Evolutionary conservation across 2,797 vertebrate genomes (phyloP).

Genomic region (Pogonophryne albipinna): DNA sequence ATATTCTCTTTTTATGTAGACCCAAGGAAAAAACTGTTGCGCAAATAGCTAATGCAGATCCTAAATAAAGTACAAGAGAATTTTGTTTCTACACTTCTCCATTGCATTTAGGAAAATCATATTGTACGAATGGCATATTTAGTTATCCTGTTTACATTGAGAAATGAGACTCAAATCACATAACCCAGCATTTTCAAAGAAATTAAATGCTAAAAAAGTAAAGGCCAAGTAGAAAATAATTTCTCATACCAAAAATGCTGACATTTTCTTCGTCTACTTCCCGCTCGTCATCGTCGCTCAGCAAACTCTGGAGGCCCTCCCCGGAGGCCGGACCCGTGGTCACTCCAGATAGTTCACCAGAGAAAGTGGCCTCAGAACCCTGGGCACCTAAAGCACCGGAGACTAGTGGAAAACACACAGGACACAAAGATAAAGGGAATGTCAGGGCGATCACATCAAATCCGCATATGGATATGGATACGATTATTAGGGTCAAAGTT

Average conservation of each 20-base stretch:
- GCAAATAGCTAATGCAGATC: too few species aligned
- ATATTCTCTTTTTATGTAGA: too few species aligned
- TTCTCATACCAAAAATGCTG: conserved; percentile 38
- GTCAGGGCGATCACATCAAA: conserved; percentile 10
- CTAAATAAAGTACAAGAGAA: too few species aligned
- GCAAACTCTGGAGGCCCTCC: conserved; percentile 67
- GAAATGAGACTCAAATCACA: not conserved
- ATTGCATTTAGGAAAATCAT: not conserved
- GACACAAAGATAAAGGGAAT: not conserved
- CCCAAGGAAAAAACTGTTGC: too few species aligned
- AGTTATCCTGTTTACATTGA: not conserved
- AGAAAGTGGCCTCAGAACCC: conserved; percentile 61
- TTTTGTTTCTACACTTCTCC: not conserved
- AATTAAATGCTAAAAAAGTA: not conserved
- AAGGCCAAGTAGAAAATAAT: not conserved
- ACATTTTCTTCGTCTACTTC: conserved; percentile 60
- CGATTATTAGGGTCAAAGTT: conserved; percentile 6
- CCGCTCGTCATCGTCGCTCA: conserved; percentile 67
- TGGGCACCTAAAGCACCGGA: conserved; percentile 60
- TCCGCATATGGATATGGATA: not conserved
- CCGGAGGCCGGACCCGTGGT: conserved; percentile 73
- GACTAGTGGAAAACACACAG: conserved; percentile 46
- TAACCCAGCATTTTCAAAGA: not conserved
- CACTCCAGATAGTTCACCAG: conserved; percentile 58
- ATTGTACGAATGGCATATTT: not conserved